These are phyloP conservation scores for Catagonus wagneri DNA, from an alignment of 2,113 vertebrate genomes.

Conservation along the genomic window DNA sequence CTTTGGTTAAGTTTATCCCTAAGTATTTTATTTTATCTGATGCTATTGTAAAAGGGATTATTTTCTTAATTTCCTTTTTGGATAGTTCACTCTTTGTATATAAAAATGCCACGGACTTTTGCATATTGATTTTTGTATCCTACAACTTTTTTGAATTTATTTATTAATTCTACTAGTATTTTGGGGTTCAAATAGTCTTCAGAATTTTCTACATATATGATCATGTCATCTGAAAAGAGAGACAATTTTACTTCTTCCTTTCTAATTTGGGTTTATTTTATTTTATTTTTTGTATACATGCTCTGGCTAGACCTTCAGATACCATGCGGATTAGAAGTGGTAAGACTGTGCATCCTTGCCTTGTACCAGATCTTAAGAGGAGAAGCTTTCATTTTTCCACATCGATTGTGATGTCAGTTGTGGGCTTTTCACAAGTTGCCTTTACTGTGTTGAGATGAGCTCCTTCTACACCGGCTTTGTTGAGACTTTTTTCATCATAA, in stretches of 20 bases:
- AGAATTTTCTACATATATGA: background rate
- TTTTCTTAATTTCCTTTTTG: background rate
- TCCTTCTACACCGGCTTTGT: background rate
- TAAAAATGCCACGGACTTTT: background rate
- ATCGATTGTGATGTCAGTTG: background rate
- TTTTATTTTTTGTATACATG: background rate
- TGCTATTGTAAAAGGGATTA: background rate
- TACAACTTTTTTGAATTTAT: background rate
- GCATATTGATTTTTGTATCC: background rate
- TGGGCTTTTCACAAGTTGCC: background rate
- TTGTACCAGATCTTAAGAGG: background rate
- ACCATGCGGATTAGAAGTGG: background rate
- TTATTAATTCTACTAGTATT: background rate
- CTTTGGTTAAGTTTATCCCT: background rate
- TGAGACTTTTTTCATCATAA: background rate
- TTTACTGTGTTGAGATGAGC: background rate
- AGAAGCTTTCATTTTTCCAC: background rate
- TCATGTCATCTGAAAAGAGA: background rate
- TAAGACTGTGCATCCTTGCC: background rate
- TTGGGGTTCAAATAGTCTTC: background rate
- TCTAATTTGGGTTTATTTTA: background rate
- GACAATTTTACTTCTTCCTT: background rate
- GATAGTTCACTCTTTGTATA: no score
- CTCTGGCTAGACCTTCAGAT: background rate
- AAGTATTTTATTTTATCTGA: background rate